Evolutionary conservation across 2,797 vertebrate species (phyloP), one percentile per base, ranked within the genome.

Genomic region (Falco biarmicus): DNA sequence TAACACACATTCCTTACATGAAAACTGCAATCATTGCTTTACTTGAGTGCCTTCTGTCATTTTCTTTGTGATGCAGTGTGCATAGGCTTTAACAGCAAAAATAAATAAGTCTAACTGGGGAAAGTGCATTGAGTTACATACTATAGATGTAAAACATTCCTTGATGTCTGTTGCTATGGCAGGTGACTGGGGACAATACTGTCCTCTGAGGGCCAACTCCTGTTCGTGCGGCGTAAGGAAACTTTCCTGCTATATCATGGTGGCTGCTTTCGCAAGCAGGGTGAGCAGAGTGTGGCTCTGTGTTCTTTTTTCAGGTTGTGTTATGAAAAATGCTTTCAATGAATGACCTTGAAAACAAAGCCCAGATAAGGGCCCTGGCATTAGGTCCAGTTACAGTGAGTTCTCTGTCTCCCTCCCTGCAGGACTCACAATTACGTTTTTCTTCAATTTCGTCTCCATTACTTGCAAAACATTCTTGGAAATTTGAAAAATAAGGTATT

Each of bases 261-360:
- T 26, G 61, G 59, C 34, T 0, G 3, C 63, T 53, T 66, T 7
- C 10, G 51, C 2, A 16, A 74, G 64, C 32, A 43, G 70, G 48
- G 60, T 3, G 26, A 87, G 90, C 66, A 61, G 79, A 45, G 47
- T 2, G 32, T 15, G 69, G 6, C 76, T 61, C 41, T 60, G 11
- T 39, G 0, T 47, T 39, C 80, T 53, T 69, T 53, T 22, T 63
- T 57, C 45, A 41, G 77, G 48, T 14, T 24, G 41, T 45, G 26
- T 34, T 81, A 22, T 8, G 26, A 61, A 78, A 92, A 79, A 63
- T 21, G 54, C n/a, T 73, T 66, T 90, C 50, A 87, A 70, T 25
- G 45, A 76, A 29, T 85, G 91, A 83, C 90, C 92, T 87, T 90
- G 93, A 70, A 89, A 78, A 59, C 83, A 88, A 82, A 95, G 87